phyloP scores from a whole-genome alignment of 2,888 invertebrate genomes.

The Liposcelis brunnea region DNA sequence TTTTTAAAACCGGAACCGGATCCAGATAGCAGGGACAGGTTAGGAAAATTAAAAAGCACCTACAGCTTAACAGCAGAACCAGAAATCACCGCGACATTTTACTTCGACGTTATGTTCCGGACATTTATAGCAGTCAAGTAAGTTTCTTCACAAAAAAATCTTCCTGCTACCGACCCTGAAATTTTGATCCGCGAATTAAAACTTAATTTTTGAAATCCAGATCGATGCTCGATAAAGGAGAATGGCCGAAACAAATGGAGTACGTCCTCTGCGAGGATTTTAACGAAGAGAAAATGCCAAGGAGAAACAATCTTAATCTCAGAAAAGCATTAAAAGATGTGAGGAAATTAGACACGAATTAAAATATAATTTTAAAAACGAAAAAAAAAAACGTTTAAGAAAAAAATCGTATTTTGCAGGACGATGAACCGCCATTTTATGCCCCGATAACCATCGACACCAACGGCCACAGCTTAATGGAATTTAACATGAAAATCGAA shows the following conservation, averaged over 20 bases:
- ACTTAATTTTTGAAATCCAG: no score
- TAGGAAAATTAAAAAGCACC: conserved; percentile 50
- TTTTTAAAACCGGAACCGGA: conserved; percentile 56
- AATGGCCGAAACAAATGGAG: conserved; percentile 54
- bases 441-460: conserved; percentile 42
- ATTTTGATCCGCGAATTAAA: no score
- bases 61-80: conserved; percentile 52
- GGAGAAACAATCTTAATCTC: conserved; percentile 46
- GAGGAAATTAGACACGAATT: conserved; percentile 16
- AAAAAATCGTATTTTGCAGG: no score
- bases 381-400: no score
- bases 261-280: conserved; percentile 65
- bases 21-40: conserved; percentile 46
- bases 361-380: no score
- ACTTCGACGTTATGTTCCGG: conserved; percentile 66
- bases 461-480: conserved; percentile 58
- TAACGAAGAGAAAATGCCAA: conserved; percentile 58
- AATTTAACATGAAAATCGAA: conserved; percentile 52
- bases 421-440: conserved; percentile 44
- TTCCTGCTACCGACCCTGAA: no score
- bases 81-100: conserved; percentile 66
- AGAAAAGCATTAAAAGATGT: conserved; percentile 50
- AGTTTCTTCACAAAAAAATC: conserved; percentile 21
- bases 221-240: conserved; percentile 35
- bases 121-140: conserved; percentile 58